Evolutionary conservation across 2,113 vertebrate genomes (phyloP).

Genomic region (Fukomys damarensis): DNA sequence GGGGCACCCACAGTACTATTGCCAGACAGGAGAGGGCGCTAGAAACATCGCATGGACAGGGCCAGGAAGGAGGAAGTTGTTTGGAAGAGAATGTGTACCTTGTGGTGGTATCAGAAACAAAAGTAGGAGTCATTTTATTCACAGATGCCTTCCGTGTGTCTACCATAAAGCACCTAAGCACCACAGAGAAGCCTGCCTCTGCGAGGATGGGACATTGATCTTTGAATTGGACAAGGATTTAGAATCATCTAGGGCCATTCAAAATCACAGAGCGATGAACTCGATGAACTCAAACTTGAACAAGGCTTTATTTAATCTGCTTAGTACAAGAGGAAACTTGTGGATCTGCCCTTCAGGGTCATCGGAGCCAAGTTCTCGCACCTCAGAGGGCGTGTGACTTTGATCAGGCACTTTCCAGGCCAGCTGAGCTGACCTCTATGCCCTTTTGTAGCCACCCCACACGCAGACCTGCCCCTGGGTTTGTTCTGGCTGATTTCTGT

Average conservation of each 20-base stretch:
- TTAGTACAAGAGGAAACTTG: not conserved
- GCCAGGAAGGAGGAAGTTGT: conserved; percentile 66
- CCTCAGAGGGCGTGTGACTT: not conserved
- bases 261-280: conserved; percentile 52
- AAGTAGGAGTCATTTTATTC: not conserved
- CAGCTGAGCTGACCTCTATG: not conserved
- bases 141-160: not conserved
- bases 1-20: not conserved
- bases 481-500: not conserved
- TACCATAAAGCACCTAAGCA: not conserved
- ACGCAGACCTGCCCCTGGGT: not conserved
- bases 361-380: not conserved
- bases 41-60: not conserved
- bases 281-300: not conserved
- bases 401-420: not conserved
- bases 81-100: not conserved
- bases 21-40: conserved; percentile 37
- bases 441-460: not conserved
- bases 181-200: conserved; percentile 18
- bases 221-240: conserved; percentile 58
- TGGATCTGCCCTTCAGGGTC: conserved; percentile 25
- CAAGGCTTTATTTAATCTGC: not conserved
- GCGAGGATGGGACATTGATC: conserved; percentile 39
- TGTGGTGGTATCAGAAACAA: conserved; percentile 38
- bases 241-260: conserved; percentile 60